Percentiles rank a stretch among this genome's conserved stretches.
phyloP scores from a whole-genome alignment of 2,888 invertebrate genomes.

The Cybosia mesomella region DNA sequence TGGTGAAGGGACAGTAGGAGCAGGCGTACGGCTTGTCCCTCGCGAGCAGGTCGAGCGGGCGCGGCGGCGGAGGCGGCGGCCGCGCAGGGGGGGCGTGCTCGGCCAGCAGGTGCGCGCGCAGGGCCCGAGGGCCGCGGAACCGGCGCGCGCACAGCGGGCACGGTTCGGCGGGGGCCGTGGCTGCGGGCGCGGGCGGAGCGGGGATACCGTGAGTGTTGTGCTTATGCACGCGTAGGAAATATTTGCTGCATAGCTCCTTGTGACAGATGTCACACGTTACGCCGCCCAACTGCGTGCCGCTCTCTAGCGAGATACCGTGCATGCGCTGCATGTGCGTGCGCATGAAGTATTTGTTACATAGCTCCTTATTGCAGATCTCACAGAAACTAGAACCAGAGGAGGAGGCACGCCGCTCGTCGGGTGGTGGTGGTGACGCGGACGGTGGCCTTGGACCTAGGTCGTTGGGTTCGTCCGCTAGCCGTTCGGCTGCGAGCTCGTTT shows the following conservation, averaged over 20 bases:
- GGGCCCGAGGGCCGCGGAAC: conserved; percentile 95
- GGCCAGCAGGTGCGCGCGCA: conserved; percentile 94
- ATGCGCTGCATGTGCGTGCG: conserved; percentile 99
- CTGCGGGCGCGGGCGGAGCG: conserved; percentile 90
- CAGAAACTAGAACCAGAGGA: conserved; percentile 94
- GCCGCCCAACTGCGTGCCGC: conserved; percentile 96
- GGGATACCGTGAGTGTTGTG: conserved; percentile 99
- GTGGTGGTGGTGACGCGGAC: conserved; percentile 75
- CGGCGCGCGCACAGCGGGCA: conserved; percentile 95
- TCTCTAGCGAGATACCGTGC: conserved; percentile 98
- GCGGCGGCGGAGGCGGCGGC: conserved; percentile 76
- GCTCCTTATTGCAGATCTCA: conserved; percentile 98
- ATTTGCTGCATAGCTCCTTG: conserved; percentile 99
- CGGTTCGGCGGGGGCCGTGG: conserved; percentile 80
- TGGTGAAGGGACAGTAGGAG: conserved; percentile 95
- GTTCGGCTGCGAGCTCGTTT: conserved; percentile 91
- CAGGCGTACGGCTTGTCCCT: conserved; percentile 94
- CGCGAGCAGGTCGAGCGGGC: conserved; percentile 87
- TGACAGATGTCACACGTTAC: conserved; percentile 99
- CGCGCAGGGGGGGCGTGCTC: conserved; percentile 92
- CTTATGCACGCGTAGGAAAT: conserved; percentile 98
- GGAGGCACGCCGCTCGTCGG: conserved; percentile 85
- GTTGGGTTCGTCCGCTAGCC: conserved; percentile 74
- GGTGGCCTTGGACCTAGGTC: conserved; percentile 70
- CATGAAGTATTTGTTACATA: conserved; percentile 99